Evolutionary conservation across 2,113 vertebrate species (phyloP).

Genomic region (Oreochromis spilurus): DNA sequence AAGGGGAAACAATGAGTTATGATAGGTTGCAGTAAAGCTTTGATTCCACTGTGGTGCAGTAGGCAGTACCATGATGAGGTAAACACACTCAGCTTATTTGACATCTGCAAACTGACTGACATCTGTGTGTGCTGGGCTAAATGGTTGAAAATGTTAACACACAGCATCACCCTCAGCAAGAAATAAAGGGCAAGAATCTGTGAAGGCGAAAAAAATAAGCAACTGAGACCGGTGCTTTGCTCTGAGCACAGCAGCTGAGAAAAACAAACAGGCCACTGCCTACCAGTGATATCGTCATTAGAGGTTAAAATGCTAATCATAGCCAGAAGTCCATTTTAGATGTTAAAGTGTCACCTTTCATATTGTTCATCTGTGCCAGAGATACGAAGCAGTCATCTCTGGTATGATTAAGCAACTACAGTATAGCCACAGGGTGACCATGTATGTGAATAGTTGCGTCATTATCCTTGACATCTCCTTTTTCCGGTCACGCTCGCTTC

Average conservation of each 20-base stretch:
- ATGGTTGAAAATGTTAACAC: not conserved
- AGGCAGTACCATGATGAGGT: not conserved
- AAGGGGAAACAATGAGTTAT: not conserved
- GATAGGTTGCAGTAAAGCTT: not conserved
- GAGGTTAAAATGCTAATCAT: not conserved
- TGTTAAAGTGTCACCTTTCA: not conserved
- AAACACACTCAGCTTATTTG: not conserved
- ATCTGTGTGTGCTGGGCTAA: not conserved
- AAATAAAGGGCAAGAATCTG: not conserved
- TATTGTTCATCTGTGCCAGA: not conserved
- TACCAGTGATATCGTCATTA: not conserved
- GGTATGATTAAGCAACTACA: not conserved
- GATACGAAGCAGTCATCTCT: not conserved
- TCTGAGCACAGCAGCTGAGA: not conserved
- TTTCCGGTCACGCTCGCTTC: not conserved
- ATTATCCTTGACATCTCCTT: slow-evolving; percentile 32
- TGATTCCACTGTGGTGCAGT: not conserved
- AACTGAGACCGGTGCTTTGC: not conserved
- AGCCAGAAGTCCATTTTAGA: not conserved
- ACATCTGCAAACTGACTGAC: not conserved
- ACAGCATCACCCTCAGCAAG: not conserved
- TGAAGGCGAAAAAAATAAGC: not conserved
- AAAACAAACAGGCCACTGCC: not conserved
- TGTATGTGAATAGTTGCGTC: slow-evolving; percentile 2
- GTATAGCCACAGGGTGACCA: not conserved